phyloP scores from a whole-genome alignment of 2,113 vertebrate species.

The Formicarius rufipectus region DNA sequence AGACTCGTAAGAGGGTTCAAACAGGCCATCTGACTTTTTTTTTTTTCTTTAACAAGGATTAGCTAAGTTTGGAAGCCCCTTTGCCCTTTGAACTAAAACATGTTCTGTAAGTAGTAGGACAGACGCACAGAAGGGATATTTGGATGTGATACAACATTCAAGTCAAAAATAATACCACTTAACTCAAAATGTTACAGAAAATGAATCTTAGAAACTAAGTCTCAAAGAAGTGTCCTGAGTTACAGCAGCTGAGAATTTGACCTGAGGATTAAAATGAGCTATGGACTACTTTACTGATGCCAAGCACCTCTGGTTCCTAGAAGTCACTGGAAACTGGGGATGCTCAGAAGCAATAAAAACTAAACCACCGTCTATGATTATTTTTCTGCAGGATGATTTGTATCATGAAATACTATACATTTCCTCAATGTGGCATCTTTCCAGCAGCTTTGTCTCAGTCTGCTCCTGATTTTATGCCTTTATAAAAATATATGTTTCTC shows the following conservation, averaged over 20 bases:
- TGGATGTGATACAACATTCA: background rate
- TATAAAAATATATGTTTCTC: background rate
- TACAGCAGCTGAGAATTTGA: constrained; percentile 26
- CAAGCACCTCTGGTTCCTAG: background rate
- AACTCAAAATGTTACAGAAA: background rate
- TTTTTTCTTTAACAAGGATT: background rate
- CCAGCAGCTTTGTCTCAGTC: constrained; percentile 16
- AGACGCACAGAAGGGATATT: background rate
- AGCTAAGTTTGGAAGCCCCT: background rate
- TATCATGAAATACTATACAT: background rate
- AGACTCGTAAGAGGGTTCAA: background rate
- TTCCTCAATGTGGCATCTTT: background rate
- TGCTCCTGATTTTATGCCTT: constrained; percentile 33
- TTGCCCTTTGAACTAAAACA: background rate
- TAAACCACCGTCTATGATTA: constrained; percentile 18
- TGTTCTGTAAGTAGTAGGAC: background rate
- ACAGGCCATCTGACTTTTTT: background rate
- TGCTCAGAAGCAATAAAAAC: constrained; percentile 11
- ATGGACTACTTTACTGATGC: background rate
- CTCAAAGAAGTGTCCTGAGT: background rate
- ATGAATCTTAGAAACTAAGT: background rate
- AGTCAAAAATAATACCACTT: background rate
- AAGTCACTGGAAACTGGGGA: constrained; percentile 5
- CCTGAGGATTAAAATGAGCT: constrained; percentile 19
- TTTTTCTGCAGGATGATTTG: constrained; percentile 37